Percentiles rank a stretch among this genome's conserved stretches.
Conservation (phyloP, 2,113 vertebrate species). For the Laticauda laticaudata region DNA sequence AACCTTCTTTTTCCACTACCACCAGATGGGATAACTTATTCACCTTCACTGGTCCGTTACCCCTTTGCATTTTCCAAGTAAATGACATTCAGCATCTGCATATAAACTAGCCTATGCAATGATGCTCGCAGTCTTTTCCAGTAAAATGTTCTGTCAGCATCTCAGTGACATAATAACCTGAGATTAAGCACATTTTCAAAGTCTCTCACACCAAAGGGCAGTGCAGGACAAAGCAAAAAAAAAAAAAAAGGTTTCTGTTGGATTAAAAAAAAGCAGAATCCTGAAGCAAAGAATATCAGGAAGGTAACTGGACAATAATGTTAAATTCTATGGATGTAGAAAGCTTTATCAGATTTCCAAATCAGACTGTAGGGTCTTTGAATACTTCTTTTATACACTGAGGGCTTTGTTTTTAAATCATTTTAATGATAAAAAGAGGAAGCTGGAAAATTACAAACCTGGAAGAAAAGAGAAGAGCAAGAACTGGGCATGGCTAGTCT, state of each 20-base stretch:
- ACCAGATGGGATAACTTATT: not conserved
- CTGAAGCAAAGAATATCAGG: not conserved
- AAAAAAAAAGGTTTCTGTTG: not conserved
- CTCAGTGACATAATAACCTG: not conserved
- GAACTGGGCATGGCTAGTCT: no score
- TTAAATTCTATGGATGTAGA: not conserved
- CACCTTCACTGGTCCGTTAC: not conserved
- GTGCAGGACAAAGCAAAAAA: not conserved
- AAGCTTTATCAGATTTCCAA: not conserved
- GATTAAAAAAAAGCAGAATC: not conserved
- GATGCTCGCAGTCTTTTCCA: not conserved
- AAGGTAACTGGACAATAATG: not conserved
- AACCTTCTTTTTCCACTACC: not conserved
- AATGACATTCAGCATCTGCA: not conserved
- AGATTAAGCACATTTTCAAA: not conserved
- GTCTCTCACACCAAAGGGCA: not conserved
- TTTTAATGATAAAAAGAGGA: not conserved
- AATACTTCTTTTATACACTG: not conserved
- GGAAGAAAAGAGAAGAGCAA: not conserved
- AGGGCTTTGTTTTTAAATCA: not conserved
- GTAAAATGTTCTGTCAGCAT: conserved; percentile 14
- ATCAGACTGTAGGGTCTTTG: not conserved
- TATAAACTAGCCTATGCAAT: rapidly evolving
- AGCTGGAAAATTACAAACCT: not conserved
- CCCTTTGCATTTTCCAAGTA: not conserved